Evolutionary conservation across 2,888 invertebrate species (phyloP).

Genomic region (Geophilus truncorum): DNA sequence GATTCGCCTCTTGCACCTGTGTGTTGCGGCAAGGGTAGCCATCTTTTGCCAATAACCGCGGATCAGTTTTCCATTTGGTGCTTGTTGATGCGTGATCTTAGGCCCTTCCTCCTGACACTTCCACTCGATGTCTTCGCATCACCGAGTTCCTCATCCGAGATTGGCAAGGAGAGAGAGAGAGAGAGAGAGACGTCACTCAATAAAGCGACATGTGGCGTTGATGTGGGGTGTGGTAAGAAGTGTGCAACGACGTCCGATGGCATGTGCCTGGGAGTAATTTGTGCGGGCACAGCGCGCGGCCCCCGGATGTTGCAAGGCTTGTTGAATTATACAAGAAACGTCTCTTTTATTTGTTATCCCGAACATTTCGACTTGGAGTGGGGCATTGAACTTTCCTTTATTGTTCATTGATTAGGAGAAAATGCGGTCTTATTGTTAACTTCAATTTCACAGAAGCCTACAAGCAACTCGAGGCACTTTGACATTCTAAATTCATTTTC

Average conservation of each 20-base stretch:
- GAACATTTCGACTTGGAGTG: neutral
- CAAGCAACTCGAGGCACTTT: too few species aligned
- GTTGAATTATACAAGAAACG: slow-evolving; percentile 1
- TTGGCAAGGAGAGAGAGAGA: neutral
- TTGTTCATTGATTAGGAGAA: neutral
- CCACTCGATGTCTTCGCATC: neutral
- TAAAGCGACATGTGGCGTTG: neutral
- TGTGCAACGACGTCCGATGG: neutral
- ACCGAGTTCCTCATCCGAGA: neutral
- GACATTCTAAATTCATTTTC: too few species aligned
- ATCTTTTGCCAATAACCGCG: slow-evolving; percentile 6
- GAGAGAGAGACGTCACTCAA: slow-evolving; percentile 7
- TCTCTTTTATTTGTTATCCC: neutral
- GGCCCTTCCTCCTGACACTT: neutral
- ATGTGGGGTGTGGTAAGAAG: neutral
- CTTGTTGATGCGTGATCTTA: slow-evolving; percentile 1
- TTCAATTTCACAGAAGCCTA: too few species aligned
- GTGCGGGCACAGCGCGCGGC: neutral
- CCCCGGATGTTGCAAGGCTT: neutral
- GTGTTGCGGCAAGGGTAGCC: neutral
- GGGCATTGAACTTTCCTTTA: neutral
- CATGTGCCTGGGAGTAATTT: neutral
- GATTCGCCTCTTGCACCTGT: neutral
- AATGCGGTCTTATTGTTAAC: neutral
- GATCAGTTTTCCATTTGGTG: slow-evolving; percentile 16